Conservation (phyloP, 2,113 vertebrate species). For the Pterocles gutturalis region DNA sequence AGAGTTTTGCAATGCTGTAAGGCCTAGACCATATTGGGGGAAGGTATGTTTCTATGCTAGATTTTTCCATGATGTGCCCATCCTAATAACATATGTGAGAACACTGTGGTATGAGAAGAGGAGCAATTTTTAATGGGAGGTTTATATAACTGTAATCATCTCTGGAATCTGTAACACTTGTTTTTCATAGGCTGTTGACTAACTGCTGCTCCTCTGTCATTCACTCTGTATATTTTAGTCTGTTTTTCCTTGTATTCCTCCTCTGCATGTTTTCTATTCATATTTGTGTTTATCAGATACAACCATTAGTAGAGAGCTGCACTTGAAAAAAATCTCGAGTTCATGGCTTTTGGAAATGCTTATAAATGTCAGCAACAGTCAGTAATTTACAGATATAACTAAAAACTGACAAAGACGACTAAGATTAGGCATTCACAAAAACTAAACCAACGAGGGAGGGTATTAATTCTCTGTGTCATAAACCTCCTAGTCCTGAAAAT, state of each 20-base stretch:
- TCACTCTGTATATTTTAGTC: background rate
- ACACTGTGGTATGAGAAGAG: constrained; percentile 49
- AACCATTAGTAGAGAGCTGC: background rate
- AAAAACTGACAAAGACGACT: background rate
- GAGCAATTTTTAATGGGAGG: constrained; percentile 36
- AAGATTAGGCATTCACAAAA: background rate
- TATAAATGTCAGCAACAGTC: background rate
- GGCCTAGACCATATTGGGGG: constrained; percentile 63
- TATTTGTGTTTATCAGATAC: constrained; percentile 51
- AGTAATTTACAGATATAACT: background rate
- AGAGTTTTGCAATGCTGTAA: constrained; percentile 61
- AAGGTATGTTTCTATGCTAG: constrained; percentile 56
- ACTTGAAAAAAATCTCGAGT: background rate
- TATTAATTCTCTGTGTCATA: background rate
- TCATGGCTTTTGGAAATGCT: background rate
- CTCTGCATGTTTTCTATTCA: background rate
- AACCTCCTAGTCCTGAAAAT: background rate
- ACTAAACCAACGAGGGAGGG: background rate
- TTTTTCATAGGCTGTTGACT: constrained; percentile 32
- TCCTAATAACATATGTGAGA: constrained; percentile 18
- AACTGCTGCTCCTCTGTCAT: background rate
- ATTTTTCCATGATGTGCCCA: constrained; percentile 48
- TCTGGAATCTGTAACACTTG: constrained; percentile 43
- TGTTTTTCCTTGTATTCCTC: background rate
- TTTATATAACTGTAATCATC: constrained; percentile 38